Evolutionary conservation across 2,113 vertebrate species (phyloP).

Genomic region (Gavialis gangeticus): DNA sequence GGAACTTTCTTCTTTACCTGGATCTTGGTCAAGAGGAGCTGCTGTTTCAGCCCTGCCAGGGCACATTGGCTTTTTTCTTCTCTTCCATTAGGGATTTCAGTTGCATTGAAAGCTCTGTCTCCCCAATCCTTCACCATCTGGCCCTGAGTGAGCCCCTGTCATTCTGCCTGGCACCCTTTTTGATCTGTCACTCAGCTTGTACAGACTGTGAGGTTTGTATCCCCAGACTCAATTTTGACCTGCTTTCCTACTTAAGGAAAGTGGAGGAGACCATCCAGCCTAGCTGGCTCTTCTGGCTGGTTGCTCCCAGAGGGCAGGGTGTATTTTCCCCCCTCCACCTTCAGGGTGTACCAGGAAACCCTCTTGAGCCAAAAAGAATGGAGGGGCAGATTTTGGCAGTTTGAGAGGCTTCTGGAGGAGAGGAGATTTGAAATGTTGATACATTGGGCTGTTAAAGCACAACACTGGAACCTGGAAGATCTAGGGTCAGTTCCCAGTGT

Average conservation of each 20-base stretch:
- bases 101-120: background rate
- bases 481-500: background rate
- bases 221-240: background rate
- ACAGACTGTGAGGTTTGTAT: background rate
- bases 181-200: background rate
- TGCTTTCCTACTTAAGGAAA: background rate
- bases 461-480: background rate
- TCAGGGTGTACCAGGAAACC: background rate
- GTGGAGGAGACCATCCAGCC: background rate
- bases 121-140: background rate
- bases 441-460: background rate
- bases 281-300: background rate
- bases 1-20: background rate
- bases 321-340: too few relatives aligned
- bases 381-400: background rate
- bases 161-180: background rate
- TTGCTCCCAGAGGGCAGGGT: background rate
- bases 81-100: background rate
- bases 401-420: background rate
- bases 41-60: too few relatives aligned
- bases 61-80: background rate
- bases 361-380: background rate
- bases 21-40: background rate
- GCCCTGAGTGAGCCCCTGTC: background rate
- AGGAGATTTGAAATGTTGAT: background rate